Evolutionary conservation across 2,888 invertebrate species (phyloP), one percentile per base, ranked within the genome.

Genomic region (Globia sparganii): DNA sequence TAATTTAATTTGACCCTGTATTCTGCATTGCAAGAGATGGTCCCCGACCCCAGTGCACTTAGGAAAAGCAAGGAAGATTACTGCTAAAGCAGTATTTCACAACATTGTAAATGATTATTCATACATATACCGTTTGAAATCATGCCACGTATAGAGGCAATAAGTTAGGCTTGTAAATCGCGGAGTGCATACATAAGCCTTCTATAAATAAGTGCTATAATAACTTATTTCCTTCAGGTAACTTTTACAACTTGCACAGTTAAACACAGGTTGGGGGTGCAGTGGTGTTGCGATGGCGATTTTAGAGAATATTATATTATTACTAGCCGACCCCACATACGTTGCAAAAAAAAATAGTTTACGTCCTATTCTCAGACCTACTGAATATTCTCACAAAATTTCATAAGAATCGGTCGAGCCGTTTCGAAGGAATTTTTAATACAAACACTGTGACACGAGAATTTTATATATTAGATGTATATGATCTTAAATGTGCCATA

Each of bases 161-260:
- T 83, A 83, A 80, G 75, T 83, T 80, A 80, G 43, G 31, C 80
- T 84, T 83, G 82, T 83, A 84, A 83, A 83, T 80, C 68, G 84
- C 49, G 59, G 58, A 75, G 72, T 75, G 84, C 72, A 84, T 66
- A 72, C 72, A 46, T 75, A 80, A 75, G 59, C 49, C 53, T 66
- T 75, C 80, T 84, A 84, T 83, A 84, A 82, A 84, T 83, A 83
- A 80, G 64, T 62, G 75, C 68, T 72, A 69, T 77, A 83, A 83
- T 83, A 81, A 72, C 71, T 83, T 83, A 84, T 81, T 77, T 83
- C 61, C 76, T 74, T 84, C 56, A 68, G 75, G 18, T 71, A 73
- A 83, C 81, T 84, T 84, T 83, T 83, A 75, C 80, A 76, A 71
- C 59, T 70, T 84, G 72, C 46, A 59, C 69, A 69, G 72, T 59